phyloP scores from a whole-genome alignment of 2,797 vertebrate species.

The Cyclopterus lumpus region DNA sequence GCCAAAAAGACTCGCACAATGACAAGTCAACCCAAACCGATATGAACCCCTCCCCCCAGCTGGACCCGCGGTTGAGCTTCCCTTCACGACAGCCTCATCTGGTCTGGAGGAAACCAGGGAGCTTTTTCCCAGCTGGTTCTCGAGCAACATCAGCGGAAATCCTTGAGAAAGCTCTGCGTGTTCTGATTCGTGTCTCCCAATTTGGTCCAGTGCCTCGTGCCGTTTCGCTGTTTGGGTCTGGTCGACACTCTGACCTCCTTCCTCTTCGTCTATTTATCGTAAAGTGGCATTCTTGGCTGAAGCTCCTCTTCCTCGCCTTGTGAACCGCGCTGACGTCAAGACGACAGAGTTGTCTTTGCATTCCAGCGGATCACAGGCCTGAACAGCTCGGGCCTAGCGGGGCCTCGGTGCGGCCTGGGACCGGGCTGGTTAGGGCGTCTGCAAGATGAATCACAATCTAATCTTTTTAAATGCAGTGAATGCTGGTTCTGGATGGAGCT shows the following conservation, averaged over 20 bases:
- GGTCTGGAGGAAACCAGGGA: too few relatives aligned
- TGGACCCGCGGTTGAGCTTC: conserved; percentile 7
- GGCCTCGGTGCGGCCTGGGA: too few relatives aligned
- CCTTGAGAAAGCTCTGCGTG: conserved; percentile 1
- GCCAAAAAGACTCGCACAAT: neutral
- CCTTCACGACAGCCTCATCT: neutral
- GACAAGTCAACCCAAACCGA: neutral
- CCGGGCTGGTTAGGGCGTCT: neutral
- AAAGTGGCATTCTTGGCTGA: conserved; percentile 26
- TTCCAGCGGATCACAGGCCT: conserved; percentile 48
- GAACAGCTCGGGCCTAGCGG: neutral
- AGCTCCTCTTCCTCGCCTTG: conserved; percentile 21
- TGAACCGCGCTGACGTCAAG: conserved; percentile 56
- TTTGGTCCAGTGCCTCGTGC: conserved; percentile 23
- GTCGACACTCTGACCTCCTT: conserved; percentile 21
- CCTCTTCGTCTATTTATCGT: conserved; percentile 10
- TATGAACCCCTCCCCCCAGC: neutral
- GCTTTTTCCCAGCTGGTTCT: neutral
- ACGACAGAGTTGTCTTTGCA: conserved; percentile 30
- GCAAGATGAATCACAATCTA: neutral
- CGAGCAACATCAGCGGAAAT: neutral
- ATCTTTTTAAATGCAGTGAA: neutral
- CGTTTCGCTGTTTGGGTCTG: neutral
- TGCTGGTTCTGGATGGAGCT: neutral
- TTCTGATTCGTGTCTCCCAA: conserved; percentile 28